Evolutionary conservation across 2,888 invertebrate species (phyloP), one percentile per base, ranked within the genome.

Genomic region (Xylocampa areola): DNA sequence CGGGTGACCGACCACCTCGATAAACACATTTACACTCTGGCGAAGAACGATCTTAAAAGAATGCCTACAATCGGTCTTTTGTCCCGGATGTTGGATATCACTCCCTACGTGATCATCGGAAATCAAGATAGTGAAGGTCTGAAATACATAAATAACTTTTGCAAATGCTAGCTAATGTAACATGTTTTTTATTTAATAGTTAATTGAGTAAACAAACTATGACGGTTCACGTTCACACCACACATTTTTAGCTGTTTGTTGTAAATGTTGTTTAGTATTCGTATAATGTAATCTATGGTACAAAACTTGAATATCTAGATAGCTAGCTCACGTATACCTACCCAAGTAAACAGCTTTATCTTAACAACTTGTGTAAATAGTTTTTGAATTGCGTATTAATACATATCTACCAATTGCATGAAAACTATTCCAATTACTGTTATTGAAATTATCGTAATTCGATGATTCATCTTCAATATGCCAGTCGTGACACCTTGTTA

Each of bases 71-170:
- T 98, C 6, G 97, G 97, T 10, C 94, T 95, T 64, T 85, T 97
- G 36, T 96, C 97, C 0, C 94, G 96, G 40, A 95, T 97, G 73
- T 87, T 98, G 55, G 97, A 98, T 81, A 95, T 95, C 40, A 96
- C 97, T 76, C 89, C 95, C 30, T 97, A 96, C 83, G 97, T 96
- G 7, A 87, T 97, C 2, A 95, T 97, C 39, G 83, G 72, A n/a
- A 68, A 52, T 14, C 45, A 70, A 57, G 53, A 57, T 19, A 11
- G 1, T 8, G 6, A 54, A 10, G 61, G 70, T n/a, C 32, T 35
- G 8, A 50, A 16, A 11, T 7, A 17, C 10, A 21, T 4, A 21
- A 21, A 21, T 21, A 6, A 13, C 4, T 13, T 25, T 32, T 13
- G 6, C 14, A 37, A 13, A 25, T 8, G 6, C 7, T 23, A 23